Evolutionary conservation across 2,797 vertebrate species (phyloP), one percentile per base, ranked within the genome.

Genomic region (Bradypodion pumilum): DNA sequence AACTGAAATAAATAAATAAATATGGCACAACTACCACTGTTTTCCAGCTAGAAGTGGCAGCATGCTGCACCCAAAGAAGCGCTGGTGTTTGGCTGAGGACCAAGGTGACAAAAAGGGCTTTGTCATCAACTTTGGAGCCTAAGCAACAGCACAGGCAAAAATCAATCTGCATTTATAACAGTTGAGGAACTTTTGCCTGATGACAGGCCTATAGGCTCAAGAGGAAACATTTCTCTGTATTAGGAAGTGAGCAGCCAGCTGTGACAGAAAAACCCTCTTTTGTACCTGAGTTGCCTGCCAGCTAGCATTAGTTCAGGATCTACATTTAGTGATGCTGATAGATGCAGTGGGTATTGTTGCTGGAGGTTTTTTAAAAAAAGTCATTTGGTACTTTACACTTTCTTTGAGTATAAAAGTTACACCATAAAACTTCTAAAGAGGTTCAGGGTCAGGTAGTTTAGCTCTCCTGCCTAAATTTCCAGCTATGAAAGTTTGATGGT

Each of bases 221-320:
- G 66, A 66, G 56, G n/a, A 88, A 91, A 60, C 63, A 59, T 23
- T 46, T 83, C 74, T 56, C 0, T 65, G 1, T 56, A 56, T 52
- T 56, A 65, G n/a, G 80, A 89, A 91, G 85, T 29, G 49, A 89
- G 72, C 76, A 89, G 32, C 21, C 7, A 40, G 66, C 27, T 8
- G 35, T 77, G 44, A 72, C 49, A 42, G 73, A 79, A 74, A 82
- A 74, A 42, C 5, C 9, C 46, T 74, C 15, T 35, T 86, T 85
- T 70, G 60, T 73, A 73, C 76, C 37, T 73, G 1, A 0, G 5
- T 52, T 77, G 49, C 32, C 81, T 86, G 68, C 72, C 73, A 88
- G 60, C 73, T 75, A 82, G 13, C 29, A 79, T 89, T 89, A 89
- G 73, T 12, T 46, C 27, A 46, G 25, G 72, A 59, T 0, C 0